A percentile compares a stretch with the other conserved stretches of the same genome.
Conservation (phyloP, 2,113 vertebrate species). For the Catharus bicknelli region DNA sequence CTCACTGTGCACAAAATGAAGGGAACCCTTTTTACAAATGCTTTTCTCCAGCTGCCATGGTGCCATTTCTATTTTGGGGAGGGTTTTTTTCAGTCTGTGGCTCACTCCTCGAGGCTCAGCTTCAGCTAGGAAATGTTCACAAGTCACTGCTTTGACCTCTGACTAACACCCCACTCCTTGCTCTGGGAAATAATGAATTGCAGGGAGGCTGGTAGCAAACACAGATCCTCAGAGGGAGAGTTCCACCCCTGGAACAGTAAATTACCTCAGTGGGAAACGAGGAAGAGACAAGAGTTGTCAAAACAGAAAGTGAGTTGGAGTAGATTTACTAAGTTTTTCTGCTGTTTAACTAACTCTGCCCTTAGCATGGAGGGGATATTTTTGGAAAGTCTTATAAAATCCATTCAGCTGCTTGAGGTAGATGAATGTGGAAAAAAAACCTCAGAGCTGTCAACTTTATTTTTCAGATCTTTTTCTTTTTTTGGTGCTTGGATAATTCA, state of each 20-base stretch:
- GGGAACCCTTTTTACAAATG: background rate
- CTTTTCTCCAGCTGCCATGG: background rate
- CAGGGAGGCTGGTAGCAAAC: background rate
- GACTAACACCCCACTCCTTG: background rate
- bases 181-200: background rate
- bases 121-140: background rate
- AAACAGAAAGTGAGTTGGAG: constrained; percentile 32
- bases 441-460: constrained; percentile 55
- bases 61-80: background rate
- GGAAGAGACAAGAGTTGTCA: constrained; percentile 30
- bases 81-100: background rate
- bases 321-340: constrained; percentile 46
- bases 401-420: constrained; percentile 50
- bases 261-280: background rate
- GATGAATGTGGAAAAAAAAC: constrained; percentile 56
- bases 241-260: background rate
- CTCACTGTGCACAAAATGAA: background rate
- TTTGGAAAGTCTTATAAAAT: constrained; percentile 63
- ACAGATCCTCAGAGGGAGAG: background rate
- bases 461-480: background rate
- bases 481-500: constrained; percentile 15
- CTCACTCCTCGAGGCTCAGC: background rate
- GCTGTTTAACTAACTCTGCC: constrained; percentile 32
- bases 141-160: background rate
- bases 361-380: constrained; percentile 8